Percentiles rank a stretch among this genome's conserved stretches.
Evolutionary conservation across 2,888 invertebrate genomes (phyloP).

Genomic region (Drosophila macrospina): DNA sequence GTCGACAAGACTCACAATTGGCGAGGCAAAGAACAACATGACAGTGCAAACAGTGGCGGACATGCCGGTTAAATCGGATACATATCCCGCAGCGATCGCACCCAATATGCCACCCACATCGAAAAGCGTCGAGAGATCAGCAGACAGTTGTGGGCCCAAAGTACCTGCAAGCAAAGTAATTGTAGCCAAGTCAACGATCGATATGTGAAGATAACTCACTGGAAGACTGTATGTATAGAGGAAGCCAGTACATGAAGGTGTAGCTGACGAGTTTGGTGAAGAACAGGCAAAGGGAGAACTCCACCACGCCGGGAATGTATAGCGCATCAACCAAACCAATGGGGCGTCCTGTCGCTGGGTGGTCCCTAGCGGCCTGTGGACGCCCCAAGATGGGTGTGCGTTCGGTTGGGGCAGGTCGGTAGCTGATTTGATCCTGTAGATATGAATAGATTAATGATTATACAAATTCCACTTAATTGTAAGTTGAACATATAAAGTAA

Average conservation of each 20-base stretch:
- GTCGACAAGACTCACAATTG: conserved; percentile 88
- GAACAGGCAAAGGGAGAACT: conserved; percentile 96
- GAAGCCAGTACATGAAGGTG: conserved; percentile 98
- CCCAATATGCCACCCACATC: conserved; percentile 96
- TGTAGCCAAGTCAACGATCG: background rate
- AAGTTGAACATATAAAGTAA: background rate
- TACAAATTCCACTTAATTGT: background rate
- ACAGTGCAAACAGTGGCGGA: conserved; percentile 94
- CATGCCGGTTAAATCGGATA: conserved; percentile 93
- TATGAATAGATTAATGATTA: background rate
- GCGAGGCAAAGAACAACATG: conserved; percentile 93
- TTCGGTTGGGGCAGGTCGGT: conserved; percentile 83
- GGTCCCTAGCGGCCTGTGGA: conserved; percentile 31
- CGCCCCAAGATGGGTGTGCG: conserved; percentile 83
- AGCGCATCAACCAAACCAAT: conserved; percentile 87
- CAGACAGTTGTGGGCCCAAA: conserved; percentile 89
- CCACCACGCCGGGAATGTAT: conserved; percentile 95
- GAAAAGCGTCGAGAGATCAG: conserved; percentile 92
- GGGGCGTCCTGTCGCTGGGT: conserved; percentile 57
- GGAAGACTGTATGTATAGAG: conserved; percentile 93
- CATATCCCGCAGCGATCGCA: conserved; percentile 93
- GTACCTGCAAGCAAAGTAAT: conserved; percentile 86
- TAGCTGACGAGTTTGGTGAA: conserved; percentile 98
- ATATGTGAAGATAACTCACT: conserved; percentile 87
- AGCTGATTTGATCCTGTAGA: conserved; percentile 82